Conservation (phyloP, 2,797 vertebrate species). For the Semotilus atromaculatus region DNA sequence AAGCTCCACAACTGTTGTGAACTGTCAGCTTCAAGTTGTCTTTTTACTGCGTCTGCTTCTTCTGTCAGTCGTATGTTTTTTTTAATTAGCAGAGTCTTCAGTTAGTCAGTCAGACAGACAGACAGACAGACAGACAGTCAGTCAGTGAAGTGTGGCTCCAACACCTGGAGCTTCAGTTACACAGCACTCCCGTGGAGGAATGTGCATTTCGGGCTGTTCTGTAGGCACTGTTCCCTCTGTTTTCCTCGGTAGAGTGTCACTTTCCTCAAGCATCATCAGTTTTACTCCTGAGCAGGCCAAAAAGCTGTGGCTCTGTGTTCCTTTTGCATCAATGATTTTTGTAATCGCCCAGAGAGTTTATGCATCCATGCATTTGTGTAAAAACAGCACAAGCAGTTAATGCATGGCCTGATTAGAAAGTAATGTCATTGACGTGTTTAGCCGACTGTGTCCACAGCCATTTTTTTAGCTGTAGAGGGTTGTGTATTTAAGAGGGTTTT, state of each 20-base stretch:
- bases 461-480: background rate
- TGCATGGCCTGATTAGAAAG: conserved; percentile 19
- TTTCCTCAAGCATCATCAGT: conserved; percentile 52
- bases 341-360: conserved; percentile 31
- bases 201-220: conserved; percentile 29
- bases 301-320: conserved; percentile 47
- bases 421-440: background rate
- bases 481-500: conserved; percentile 25
- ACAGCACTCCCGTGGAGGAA: background rate
- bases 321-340: conserved; percentile 36
- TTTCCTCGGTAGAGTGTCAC: conserved; percentile 49
- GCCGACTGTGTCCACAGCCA: background rate
- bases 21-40: conserved; percentile 22
- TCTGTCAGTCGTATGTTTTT: conserved; percentile 50
- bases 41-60: conserved; percentile 38
- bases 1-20: conserved; percentile 6
- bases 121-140: conserved; percentile 57
- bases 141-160: conserved; percentile 69
- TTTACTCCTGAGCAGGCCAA: conserved; percentile 45
- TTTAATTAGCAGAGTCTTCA: conserved; percentile 69
- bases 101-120: conserved; percentile 52
- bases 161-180: conserved; percentile 69
- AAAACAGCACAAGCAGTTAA: conserved; percentile 35
- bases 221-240: conserved; percentile 42
- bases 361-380: conserved; percentile 26